Percentiles rank a stretch among this genome's conserved stretches.
Conservation (phyloP, 1,140 invertebrate genomes). For the Drosophila lacteicornis region DNA sequence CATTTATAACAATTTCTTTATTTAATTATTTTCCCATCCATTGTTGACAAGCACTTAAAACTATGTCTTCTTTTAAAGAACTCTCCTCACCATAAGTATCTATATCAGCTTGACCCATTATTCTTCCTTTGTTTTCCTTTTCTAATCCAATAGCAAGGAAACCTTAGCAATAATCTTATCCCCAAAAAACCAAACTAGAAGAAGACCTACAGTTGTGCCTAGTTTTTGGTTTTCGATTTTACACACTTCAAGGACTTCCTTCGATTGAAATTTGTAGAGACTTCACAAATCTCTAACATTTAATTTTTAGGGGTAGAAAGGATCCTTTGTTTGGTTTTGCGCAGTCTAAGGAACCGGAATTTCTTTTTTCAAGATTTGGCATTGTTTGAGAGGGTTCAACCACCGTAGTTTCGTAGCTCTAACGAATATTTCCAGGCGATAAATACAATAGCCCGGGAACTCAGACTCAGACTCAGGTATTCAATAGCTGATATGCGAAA, state of each 20-base stretch:
- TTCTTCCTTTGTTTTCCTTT: conserved; percentile 6
- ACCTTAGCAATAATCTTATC: conserved; percentile 27
- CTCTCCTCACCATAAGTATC: neutral
- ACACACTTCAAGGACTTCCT: conserved; percentile 49
- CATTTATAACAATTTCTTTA: neutral
- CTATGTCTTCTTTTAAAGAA: neutral
- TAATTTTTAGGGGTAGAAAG: conserved; percentile 11
- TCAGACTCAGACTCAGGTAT: conserved; percentile 32
- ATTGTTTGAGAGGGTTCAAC: conserved; percentile 22
- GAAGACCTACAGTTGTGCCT: conserved; percentile 30
- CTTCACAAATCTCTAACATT: neutral
- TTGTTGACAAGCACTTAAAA: neutral
- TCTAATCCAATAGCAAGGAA: conserved; percentile 37
- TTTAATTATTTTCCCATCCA: neutral
- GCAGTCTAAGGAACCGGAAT: conserved; percentile 36
- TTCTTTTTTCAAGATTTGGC: conserved; percentile 21
- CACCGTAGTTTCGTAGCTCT: conserved; percentile 13
- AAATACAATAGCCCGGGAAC: conserved; percentile 14
- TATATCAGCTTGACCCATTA: conserved; percentile 11
- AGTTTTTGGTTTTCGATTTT: conserved; percentile 20
- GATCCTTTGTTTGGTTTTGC: conserved; percentile 39
- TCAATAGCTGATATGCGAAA: conserved; percentile 59
- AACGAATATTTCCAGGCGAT: conserved; percentile 1
- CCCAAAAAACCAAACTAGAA: conserved; percentile 26
- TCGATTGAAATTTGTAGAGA: neutral